phyloP scores from a whole-genome alignment of 2,888 invertebrate genomes.

The Falcaria lacertinaria region DNA sequence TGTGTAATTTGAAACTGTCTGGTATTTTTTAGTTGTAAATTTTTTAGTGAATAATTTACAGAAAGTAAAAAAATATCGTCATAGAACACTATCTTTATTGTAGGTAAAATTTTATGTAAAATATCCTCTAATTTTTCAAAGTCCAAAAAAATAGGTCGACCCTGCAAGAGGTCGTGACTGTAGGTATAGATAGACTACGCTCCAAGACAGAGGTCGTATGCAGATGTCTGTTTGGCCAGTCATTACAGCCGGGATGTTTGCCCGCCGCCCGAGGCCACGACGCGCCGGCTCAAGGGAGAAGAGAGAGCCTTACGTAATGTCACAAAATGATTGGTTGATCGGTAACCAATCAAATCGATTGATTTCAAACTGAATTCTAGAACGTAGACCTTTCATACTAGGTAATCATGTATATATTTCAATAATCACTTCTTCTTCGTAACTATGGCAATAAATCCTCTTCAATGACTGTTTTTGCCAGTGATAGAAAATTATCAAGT shows the following conservation, averaged over 20 bases:
- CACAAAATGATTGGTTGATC: background rate
- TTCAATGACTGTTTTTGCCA: too few species aligned
- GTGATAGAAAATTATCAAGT: too few species aligned
- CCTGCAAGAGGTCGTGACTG: conserved; percentile 13
- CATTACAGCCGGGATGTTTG: conserved; percentile 72
- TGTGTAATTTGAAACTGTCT: background rate
- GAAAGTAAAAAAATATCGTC: too few species aligned
- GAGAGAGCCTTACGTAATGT: conserved; percentile 7
- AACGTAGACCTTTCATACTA: too few species aligned
- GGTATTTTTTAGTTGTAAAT: too few species aligned
- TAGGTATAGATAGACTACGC: background rate
- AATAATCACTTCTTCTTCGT: too few species aligned
- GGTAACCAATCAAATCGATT: background rate
- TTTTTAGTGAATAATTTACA: too few species aligned
- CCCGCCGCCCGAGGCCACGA: conserved; percentile 23
- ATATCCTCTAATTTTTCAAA: background rate
- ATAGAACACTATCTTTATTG: too few species aligned
- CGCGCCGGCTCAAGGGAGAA: conserved; percentile 20
- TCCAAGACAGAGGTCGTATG: conserved; percentile 55
- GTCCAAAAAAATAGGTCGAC: background rate
- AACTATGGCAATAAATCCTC: too few species aligned
- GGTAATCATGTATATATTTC: too few species aligned
- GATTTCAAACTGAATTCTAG: background rate
- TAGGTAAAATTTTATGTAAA: background rate
- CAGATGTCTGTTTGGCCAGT: conserved; percentile 82